These are phyloP conservation scores for Theristicus caerulescens DNA, from an alignment of 2,113 vertebrate genomes.

Conservation along the genomic window DNA sequence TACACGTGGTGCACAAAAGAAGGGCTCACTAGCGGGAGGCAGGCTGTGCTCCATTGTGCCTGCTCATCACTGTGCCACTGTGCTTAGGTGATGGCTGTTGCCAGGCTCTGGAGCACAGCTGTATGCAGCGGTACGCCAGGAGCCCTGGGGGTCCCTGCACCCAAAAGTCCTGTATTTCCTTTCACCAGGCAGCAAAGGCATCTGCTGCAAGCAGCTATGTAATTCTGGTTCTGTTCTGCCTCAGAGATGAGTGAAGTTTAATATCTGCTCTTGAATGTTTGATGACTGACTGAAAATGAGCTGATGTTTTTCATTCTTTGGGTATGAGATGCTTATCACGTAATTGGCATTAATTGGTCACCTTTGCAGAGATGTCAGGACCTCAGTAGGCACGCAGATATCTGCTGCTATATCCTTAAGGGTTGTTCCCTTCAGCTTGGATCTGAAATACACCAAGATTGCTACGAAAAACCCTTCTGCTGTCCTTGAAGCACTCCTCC, in stretches of 20 bases:
- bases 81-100: too few relatives aligned
- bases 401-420: neutral
- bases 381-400: neutral
- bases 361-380: neutral
- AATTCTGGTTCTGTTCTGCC: neutral
- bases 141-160: rapidly evolving
- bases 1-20: rapidly evolving
- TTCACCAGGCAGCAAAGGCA: neutral
- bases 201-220: neutral
- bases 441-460: neutral
- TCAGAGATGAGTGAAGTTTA: neutral
- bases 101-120: neutral
- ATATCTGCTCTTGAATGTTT: neutral
- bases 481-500: neutral
- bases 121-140: rapidly evolving
- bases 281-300: neutral
- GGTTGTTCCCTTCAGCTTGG: neutral
- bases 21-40: neutral
- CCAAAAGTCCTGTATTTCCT: neutral
- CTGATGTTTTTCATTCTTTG: neutral
- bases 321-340: rapidly evolving
- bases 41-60: neutral
- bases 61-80: rapidly evolving
- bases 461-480: neutral
- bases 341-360: neutral